These are phyloP conservation scores for Novumbra hubbsi DNA, from an alignment of 2,797 vertebrate species.

Conservation along the genomic window DNA sequence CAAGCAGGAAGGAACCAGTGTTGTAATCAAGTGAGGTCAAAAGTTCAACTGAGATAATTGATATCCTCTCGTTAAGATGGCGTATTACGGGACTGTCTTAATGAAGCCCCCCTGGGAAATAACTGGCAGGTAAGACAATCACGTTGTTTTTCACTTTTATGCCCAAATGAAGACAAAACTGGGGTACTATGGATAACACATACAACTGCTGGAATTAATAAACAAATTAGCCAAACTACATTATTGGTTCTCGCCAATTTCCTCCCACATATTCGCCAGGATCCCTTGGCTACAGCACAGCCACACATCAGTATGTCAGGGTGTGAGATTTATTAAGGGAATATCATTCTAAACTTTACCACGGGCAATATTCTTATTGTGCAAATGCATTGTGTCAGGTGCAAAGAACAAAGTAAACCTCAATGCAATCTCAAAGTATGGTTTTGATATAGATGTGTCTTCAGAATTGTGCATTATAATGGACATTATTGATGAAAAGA, in stretches of 20 bases:
- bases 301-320: background rate
- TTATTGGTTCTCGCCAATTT: too few species aligned
- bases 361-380: background rate
- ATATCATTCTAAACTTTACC: background rate
- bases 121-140: background rate
- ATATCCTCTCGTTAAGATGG: background rate
- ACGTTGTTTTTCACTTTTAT: background rate
- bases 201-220: slow-evolving; percentile 30
- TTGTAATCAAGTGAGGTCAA: background rate
- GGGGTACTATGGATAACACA: background rate
- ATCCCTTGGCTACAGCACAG: background rate
- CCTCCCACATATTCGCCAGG: slow-evolving; percentile 5
- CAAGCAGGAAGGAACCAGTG: background rate
- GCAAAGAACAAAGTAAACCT: too few species aligned
- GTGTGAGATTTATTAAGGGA: background rate
- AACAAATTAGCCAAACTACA: slow-evolving; percentile 19
- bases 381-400: background rate
- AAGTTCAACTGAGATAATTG: background rate
- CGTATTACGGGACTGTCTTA: background rate
- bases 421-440: too few species aligned
- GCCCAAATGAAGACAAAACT: background rate
- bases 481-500: background rate
- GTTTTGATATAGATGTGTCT: too few species aligned
- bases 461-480: too few species aligned
- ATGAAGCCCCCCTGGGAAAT: background rate